Evolutionary conservation across 2,888 invertebrate species (phyloP).

Genomic region (Conomelus anceps): DNA sequence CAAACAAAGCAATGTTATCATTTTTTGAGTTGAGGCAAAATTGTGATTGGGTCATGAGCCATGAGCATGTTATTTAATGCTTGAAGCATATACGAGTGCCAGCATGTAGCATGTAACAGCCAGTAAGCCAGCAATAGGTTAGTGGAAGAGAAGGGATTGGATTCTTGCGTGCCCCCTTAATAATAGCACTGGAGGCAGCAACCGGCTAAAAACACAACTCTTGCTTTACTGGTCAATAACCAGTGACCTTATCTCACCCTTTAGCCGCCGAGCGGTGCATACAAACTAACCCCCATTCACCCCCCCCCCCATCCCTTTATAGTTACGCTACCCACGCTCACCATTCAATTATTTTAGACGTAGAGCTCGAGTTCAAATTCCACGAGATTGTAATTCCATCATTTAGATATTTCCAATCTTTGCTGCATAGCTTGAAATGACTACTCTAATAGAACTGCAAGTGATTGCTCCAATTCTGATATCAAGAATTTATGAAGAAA

Average conservation of each 20-base stretch:
- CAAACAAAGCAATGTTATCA: neutral
- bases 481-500: too few species aligned
- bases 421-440: neutral
- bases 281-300: neutral
- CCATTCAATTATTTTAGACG: neutral
- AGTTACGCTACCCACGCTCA: neutral
- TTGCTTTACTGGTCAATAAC: neutral
- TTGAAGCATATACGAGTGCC: neutral
- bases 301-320: neutral
- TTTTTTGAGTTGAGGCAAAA: neutral
- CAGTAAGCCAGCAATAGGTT: neutral
- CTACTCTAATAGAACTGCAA: neutral
- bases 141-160: neutral
- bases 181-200: neutral
- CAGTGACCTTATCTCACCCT: neutral
- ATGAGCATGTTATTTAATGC: neutral
- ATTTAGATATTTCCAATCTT: neutral
- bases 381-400: neutral
- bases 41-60: neutral
- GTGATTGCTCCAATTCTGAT: too few species aligned
- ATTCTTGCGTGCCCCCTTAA: neutral
- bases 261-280: neutral
- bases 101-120: too few species aligned
- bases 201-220: neutral
- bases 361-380: neutral